phyloP scores from a whole-genome alignment of 2,797 vertebrate genomes.

The Acrossocheilus wenchowensis region DNA sequence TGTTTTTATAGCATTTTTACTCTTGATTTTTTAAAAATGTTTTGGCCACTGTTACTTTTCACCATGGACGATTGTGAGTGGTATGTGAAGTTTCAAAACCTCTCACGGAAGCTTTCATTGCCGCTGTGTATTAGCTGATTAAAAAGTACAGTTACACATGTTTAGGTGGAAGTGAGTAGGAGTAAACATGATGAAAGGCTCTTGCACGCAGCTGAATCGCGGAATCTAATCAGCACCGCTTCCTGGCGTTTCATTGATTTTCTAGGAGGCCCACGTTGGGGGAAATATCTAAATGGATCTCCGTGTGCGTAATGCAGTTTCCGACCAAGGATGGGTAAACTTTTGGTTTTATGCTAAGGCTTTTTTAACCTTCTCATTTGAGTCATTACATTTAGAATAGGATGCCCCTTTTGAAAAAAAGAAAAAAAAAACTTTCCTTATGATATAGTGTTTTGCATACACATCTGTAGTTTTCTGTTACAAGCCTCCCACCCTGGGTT shows the following conservation, averaged over 20 bases:
- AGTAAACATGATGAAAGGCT: conserved; percentile 55
- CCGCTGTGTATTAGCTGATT: conserved; percentile 35
- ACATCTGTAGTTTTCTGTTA: neutral
- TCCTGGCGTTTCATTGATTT: conserved; percentile 50
- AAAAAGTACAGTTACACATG: conserved; percentile 38
- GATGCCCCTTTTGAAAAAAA: neutral
- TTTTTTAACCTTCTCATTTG: conserved; percentile 32
- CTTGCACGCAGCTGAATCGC: conserved; percentile 49
- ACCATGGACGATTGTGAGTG: neutral
- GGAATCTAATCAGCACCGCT: conserved; percentile 52
- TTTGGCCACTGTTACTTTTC: neutral
- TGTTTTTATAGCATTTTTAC: neutral
- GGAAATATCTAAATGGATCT: conserved; percentile 50
- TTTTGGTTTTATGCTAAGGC: conserved; percentile 24
- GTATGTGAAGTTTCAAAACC: neutral
- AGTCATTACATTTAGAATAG: neutral
- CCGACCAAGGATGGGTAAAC: conserved; percentile 45
- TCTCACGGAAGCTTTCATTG: conserved; percentile 48
- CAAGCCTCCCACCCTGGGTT: neutral
- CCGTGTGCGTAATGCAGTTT: conserved; percentile 43
- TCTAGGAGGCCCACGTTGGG: conserved; percentile 31
- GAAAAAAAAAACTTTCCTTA: neutral
- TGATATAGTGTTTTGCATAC: neutral
- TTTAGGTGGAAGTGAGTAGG: conserved; percentile 55
- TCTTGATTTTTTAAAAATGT: neutral